Evolutionary conservation across 1,140 invertebrate species (phyloP).

Genomic region (Ceratosolen fusciceps): DNA sequence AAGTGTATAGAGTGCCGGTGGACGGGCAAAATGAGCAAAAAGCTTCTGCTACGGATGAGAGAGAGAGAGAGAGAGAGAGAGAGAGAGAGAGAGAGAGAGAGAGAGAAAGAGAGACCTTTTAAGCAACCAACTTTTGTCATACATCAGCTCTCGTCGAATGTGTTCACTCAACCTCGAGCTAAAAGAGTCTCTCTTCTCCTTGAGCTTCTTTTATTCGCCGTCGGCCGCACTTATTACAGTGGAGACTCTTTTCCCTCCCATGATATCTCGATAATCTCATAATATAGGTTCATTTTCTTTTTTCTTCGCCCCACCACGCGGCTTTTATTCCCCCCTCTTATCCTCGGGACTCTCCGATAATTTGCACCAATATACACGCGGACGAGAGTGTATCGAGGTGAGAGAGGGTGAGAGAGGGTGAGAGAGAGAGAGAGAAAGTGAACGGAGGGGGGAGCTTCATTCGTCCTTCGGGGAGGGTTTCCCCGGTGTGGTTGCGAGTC

Average conservation of each 20-base stretch:
- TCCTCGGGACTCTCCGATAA: neutral
- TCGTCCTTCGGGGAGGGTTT: neutral
- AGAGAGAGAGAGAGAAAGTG: neutral
- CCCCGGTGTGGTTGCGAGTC: neutral
- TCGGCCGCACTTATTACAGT: neutral
- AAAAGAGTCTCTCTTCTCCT: neutral
- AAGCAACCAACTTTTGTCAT: slow-evolving; percentile 26
- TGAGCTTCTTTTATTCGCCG: neutral
- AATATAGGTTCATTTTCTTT: neutral
- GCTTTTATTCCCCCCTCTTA: no score
- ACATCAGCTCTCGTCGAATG: slow-evolving; percentile 18
- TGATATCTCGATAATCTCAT: slow-evolving; percentile 35
- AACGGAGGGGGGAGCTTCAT: neutral
- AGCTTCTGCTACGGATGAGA: no score
- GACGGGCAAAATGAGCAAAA: slow-evolving; percentile 22
- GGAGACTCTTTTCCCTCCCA: slow-evolving; percentile 12
- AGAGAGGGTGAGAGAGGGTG: no score
- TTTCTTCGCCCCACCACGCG: neutral
- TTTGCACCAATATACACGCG: neutral
- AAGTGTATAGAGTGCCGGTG: neutral
- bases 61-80: neutral
- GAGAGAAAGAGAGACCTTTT: slow-evolving; percentile 9
- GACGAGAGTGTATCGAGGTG: no score
- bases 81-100: neutral
- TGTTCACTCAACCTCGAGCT: slow-evolving; percentile 32